Base-by-base conservation (phyloP, 2,113 vertebrate species). In the Sturnus vulgaris region DNA sequence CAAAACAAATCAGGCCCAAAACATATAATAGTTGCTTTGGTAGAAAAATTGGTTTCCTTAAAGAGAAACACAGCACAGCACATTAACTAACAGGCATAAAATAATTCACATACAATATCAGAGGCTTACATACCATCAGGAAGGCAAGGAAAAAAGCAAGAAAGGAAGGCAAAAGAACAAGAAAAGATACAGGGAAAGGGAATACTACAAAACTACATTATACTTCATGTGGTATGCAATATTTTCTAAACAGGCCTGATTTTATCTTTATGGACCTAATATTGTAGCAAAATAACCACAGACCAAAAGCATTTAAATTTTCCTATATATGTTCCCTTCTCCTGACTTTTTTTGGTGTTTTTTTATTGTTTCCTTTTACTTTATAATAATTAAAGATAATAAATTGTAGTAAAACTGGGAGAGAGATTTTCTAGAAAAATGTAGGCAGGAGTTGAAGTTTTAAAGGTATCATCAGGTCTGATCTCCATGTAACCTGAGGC, bases 401-500 rank as follows among this genome's bases (percentile, higher is more conserved):
- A 79, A 86, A 80, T 91, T 31, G 31, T 50, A 72, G 44, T 64
- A 76, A 59, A 94, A 88, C n/a, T 70, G 83, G 73, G 96, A 90
- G 33, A 85, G 57, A 57, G 6, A 75, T 52, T 91, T 88, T 69
- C 42, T 94, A 53, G 81, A 63, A 21, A 78, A 96, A 68, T 86
- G 37, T 33, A 97, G 82, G 37, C 50, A 96, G 93, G 63, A 92
- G 50, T 78, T 96, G 42, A 95, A 65, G 28, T 84, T 70, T 93
- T 92, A 69, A 94, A 92, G 92, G 66, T 90, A 31, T 95, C 86
- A 59, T 93, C 96, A 96, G 61, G 90, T 93, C 77, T 72, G 79
- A 97, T 97, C 86, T 97, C 94, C 90, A 93, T 95, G 92, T 95
- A 97, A 97, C 85, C 95, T 97, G 93, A 97, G 95, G 82, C 71